These are phyloP conservation scores for Xenopus laevis DNA, from an alignment of 2,113 vertebrate genomes.

Conservation along the genomic window DNA sequence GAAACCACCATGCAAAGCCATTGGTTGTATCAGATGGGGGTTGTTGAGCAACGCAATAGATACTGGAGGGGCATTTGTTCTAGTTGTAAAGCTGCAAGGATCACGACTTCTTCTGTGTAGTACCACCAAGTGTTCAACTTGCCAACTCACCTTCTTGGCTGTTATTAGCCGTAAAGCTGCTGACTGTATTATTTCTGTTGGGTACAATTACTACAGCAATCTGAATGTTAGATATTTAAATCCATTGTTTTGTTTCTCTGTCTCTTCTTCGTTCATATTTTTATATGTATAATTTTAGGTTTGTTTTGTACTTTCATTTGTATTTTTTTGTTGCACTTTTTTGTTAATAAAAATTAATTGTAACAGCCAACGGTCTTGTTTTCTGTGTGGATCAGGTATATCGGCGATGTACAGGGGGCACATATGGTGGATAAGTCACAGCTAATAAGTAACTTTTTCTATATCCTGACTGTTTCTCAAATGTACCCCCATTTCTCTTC, in stretches of 20 bases:
- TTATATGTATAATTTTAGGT: slow-evolving; percentile 32
- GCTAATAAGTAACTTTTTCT: no score
- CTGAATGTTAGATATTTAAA: slow-evolving; percentile 44
- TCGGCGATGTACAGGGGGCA: no score
- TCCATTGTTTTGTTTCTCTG: slow-evolving; percentile 15
- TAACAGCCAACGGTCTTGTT: background rate
- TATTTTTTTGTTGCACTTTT: slow-evolving; percentile 58
- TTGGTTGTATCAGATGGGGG: no score
- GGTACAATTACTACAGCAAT: slow-evolving; percentile 50
- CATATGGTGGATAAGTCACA: no score
- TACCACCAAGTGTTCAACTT: slow-evolving; percentile 18
- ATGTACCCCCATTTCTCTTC: no score
- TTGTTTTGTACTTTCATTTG: slow-evolving; percentile 51
- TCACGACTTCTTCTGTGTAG: background rate
- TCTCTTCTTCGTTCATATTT: slow-evolving; percentile 40
- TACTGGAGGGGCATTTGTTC: background rate
- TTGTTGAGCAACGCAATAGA: background rate
- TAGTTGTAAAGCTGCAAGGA: background rate
- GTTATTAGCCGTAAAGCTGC: slow-evolving; percentile 56
- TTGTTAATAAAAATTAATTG: slow-evolving; percentile 73
- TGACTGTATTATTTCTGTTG: slow-evolving; percentile 52
- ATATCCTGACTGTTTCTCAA: no score
- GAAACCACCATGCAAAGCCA: no score
- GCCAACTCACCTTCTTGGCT: slow-evolving; percentile 49
- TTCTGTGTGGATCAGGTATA: background rate